Evolutionary conservation across 2,888 invertebrate species (phyloP).

Genomic region (Rhagonycha fulva): DNA sequence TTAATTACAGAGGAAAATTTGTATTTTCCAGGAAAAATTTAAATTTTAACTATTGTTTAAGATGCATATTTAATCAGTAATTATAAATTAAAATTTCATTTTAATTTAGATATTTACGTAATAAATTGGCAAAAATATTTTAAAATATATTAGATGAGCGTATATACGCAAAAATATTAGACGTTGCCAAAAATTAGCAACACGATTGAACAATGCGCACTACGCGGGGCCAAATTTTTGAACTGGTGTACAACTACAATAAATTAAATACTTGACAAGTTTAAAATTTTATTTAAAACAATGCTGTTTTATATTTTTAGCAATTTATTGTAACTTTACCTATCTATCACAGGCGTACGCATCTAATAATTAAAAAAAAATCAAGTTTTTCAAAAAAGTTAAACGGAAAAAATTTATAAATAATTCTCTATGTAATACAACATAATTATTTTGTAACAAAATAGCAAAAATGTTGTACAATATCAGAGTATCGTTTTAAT

Average conservation of each 20-base stretch:
- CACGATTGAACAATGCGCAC: constrained; percentile 30
- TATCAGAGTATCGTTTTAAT: not conserved
- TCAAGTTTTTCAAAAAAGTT: not conserved
- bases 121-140: constrained; percentile 9
- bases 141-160: not conserved
- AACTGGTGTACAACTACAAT: constrained; percentile 17
- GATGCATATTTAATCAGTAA: not conserved
- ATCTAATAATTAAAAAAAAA: not conserved
- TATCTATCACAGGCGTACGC: too few relatives aligned
- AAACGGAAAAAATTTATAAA: not conserved
- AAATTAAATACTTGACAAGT: constrained; percentile 25
- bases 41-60: not conserved
- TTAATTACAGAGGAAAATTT: not conserved
- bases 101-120: not conserved
- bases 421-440: not conserved
- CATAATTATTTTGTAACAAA: not conserved
- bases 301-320: not conserved
- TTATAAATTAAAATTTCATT: not conserved
- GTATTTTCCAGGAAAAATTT: not conserved
- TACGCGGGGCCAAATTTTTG: constrained; percentile 34
- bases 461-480: not conserved
- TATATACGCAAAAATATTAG: constrained; percentile 6
- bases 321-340: not conserved
- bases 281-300: constrained; percentile 16
- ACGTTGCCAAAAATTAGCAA: constrained; percentile 28